Base-by-base conservation (phyloP, 1,140 invertebrate species). In the Hypsibius dujardini region DNA sequence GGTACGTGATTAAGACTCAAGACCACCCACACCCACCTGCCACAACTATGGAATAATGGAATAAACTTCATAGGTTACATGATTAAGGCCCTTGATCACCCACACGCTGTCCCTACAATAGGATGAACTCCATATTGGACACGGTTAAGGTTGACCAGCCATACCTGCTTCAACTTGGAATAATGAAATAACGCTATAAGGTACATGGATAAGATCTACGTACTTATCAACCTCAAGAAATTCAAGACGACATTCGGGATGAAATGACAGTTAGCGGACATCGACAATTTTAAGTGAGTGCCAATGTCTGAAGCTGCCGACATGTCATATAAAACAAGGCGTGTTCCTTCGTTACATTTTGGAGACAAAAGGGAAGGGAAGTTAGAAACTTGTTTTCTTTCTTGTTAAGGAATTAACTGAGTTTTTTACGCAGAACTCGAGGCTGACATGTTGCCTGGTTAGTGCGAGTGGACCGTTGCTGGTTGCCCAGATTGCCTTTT, bases 391-490 rank as follows among this genome's bases (percentile, higher is more conserved):
- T 42, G 12, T 12, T 67, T 67, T 12, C 7, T 42, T 67, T 3
- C 12, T 67, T 67, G 62, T 15, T 67, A 15, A 15, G 3, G 12
- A 12, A 15, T 42, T 67, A 67, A 67, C 62, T 42, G 62, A 67
- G 28, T 12, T 67, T 67, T 67, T 67, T 45, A 67, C 42, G 42
- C 62, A 67, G 42, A 15, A 42, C 42, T 42, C 62, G 12, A 67
- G 42, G 3, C 45, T 67, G 62, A 67, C 62, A 67, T 67, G 62
- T 42, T 67, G 62, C 62, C 42, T 67, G 12, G 12, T 67, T 3
- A 67, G 12, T 15, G 42, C 62, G 12, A 67, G 45, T 15, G 62
- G 62, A 7, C 62, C 62, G 12, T 15, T 67, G 42, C 62, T 67
- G 62, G 62, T 67, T 12, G 12, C 12, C 42, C 12, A 67, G 12